These are phyloP conservation scores for Orchesella cincta DNA, from an alignment of 1,140 invertebrate species.

Conservation along the genomic window DNA sequence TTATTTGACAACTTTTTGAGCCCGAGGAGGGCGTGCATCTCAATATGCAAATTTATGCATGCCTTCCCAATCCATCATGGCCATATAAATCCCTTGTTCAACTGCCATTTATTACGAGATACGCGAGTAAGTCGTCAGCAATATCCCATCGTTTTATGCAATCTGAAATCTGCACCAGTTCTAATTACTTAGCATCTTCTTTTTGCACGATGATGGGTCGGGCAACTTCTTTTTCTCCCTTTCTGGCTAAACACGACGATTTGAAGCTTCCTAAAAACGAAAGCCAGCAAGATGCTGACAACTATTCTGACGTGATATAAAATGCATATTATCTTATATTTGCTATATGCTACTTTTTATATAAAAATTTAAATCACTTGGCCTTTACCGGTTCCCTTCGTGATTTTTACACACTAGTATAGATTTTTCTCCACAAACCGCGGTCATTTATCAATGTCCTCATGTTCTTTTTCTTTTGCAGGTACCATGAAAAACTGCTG, in stretches of 20 bases:
- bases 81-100: no score
- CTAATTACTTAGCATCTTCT: background rate
- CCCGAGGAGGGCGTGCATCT: background rate
- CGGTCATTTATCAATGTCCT: constrained; percentile 25
- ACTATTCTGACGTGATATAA: background rate
- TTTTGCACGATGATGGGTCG: background rate
- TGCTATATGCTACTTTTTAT: background rate
- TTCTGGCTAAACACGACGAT: background rate
- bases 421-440: constrained; percentile 8
- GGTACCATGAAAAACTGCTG: background rate
- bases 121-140: no score
- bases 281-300: background rate
- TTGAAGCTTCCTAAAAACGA: background rate
- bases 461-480: background rate
- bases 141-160: no score
- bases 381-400: background rate
- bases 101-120: no score
- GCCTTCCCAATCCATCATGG: no score
- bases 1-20: background rate
- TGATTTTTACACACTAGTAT: background rate
- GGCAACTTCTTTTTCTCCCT: background rate
- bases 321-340: background rate
- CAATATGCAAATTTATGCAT: constrained; percentile 5
- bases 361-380: background rate
- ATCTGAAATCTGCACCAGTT: constrained; percentile 5